Conservation (phyloP, 2,113 vertebrate species). For the Platichthys stellatus region DNA sequence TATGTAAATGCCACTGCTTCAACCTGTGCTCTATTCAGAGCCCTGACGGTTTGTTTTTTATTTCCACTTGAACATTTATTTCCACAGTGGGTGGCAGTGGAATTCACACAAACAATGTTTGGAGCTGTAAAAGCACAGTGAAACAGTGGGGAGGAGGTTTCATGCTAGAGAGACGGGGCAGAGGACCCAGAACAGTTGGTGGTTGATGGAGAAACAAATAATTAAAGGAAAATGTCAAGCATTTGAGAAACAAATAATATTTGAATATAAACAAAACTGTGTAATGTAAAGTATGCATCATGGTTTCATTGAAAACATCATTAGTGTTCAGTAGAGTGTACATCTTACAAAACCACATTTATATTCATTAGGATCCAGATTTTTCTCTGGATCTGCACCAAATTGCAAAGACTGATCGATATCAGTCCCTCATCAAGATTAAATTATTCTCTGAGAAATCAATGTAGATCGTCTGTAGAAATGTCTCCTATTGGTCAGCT, state of each 20-base stretch:
- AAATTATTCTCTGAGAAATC: background rate
- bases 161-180: constrained; percentile 17
- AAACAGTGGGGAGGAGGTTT: constrained; percentile 39
- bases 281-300: too few relatives aligned
- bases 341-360: too few relatives aligned
- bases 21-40: constrained; percentile 23
- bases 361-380: too few relatives aligned
- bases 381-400: too few relatives aligned
- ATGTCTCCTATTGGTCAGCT: too few relatives aligned
- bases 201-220: background rate
- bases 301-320: too few relatives aligned
- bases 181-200: background rate
- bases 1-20: constrained; percentile 23
- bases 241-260: background rate
- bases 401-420: too few relatives aligned
- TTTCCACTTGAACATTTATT: constrained; percentile 13
- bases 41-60: constrained; percentile 33
- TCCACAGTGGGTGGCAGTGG: constrained; percentile 37
- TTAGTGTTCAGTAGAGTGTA: too few relatives aligned
- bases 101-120: constrained; percentile 26
- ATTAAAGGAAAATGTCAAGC: background rate
- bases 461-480: too few relatives aligned
- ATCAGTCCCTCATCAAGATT: too few relatives aligned
- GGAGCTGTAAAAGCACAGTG: constrained; percentile 38
- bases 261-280: too few relatives aligned